These are phyloP conservation scores for Nestor notabilis DNA, from an alignment of 2,113 vertebrate genomes.

Conservation along the genomic window DNA sequence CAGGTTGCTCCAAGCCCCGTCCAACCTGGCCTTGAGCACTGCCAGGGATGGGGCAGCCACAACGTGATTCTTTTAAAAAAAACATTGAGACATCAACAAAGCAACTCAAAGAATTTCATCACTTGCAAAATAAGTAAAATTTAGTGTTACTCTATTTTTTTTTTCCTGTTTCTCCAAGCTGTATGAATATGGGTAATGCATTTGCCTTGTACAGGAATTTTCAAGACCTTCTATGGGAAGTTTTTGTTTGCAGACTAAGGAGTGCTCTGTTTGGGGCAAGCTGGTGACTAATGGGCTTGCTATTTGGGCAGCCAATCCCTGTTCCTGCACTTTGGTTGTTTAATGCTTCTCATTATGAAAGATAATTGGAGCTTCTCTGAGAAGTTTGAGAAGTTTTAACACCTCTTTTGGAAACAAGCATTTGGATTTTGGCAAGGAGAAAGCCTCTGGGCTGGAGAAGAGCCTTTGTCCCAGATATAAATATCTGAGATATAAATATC, in stretches of 20 bases:
- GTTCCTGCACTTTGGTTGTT: not conserved
- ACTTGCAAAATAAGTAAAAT: not conserved
- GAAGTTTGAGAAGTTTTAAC: not conserved
- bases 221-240: not conserved
- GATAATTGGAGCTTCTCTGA: not conserved
- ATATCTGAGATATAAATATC: conserved; percentile 39
- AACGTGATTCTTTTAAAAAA: not conserved
- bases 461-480: conserved; percentile 34
- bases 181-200: not conserved
- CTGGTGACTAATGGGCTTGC: not conserved
- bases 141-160: not conserved
- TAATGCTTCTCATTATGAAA: not conserved
- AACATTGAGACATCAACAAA: not conserved
- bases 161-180: not conserved
- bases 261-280: not conserved
- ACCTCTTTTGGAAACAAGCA: not conserved
- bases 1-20: not conserved
- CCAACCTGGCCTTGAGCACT: not conserved
- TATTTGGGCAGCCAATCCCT: not conserved
- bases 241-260: not conserved
- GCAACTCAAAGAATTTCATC: not conserved
- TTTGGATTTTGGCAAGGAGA: conserved; percentile 13
- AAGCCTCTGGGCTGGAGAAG: conserved; percentile 7
- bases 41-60: not conserved
- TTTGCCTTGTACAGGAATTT: not conserved